phyloP scores from a whole-genome alignment of 2,797 vertebrate genomes.

The Hemitrygon akajei region DNA sequence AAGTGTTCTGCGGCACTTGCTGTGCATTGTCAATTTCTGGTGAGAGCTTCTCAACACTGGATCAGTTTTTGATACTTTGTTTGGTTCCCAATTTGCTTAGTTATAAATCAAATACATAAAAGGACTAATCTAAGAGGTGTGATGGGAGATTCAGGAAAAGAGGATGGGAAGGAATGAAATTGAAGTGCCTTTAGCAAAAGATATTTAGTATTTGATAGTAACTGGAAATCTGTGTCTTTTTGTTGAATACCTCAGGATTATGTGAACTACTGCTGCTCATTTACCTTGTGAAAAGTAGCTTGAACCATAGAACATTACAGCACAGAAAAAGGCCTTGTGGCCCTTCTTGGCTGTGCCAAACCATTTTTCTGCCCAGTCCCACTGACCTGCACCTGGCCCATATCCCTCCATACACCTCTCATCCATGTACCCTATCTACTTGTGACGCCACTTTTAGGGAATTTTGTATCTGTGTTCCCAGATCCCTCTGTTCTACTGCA shows the following conservation, averaged over 20 bases:
- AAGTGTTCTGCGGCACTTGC: not conserved
- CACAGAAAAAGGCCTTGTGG: too few species aligned
- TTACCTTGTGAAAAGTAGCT: not conserved
- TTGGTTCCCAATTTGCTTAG: too few species aligned
- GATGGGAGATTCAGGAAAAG: not conserved
- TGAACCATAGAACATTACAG: too few species aligned
- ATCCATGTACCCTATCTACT: too few species aligned
- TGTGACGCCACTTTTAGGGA: too few species aligned
- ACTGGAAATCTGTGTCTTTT: not conserved
- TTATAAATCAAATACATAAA: not conserved
- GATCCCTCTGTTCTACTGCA: too few species aligned
- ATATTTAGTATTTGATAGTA: not conserved
- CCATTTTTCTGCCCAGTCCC: too few species aligned
- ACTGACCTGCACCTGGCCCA: too few species aligned
- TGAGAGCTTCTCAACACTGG: not conserved
- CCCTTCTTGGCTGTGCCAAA: too few species aligned
- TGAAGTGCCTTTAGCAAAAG: not conserved
- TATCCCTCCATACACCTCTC: too few species aligned
- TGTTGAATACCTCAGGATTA: not conserved
- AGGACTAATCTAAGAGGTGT: not conserved
- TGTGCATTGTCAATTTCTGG: not conserved
- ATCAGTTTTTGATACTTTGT: not conserved
- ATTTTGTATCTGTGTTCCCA: too few species aligned
- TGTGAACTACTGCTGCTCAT: not conserved
- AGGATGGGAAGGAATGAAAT: not conserved